These are phyloP conservation scores for Parazoanthus darwini DNA, from an alignment of 92 coral and sea anemone species.

Conservation along the genomic window DNA sequence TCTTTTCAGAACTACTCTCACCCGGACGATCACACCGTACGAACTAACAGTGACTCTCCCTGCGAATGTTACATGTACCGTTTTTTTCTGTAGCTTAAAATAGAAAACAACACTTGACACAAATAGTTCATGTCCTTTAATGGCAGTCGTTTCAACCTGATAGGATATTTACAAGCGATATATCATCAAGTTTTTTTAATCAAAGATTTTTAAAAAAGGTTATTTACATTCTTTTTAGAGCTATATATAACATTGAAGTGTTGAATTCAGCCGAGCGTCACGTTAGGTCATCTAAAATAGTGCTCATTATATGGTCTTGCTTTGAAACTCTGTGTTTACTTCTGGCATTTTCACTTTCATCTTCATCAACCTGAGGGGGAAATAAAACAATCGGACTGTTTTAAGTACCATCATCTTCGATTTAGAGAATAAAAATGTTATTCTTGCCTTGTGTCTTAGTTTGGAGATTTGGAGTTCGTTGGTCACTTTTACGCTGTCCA, in stretches of 20 bases:
- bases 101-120: no score
- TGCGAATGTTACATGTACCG: no score
- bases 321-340: constrained; percentile 44
- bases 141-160: background rate
- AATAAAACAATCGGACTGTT: background rate
- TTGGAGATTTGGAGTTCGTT: no score
- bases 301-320: constrained; percentile 63
- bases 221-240: background rate
- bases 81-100: no score
- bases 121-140: background rate
- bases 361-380: constrained; percentile 54
- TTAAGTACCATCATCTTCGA: no score
- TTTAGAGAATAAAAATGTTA: no score
- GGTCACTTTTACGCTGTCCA: no score
- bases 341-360: constrained; percentile 9
- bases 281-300: constrained; percentile 49
- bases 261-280: background rate
- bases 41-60: no score
- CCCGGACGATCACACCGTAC: no score
- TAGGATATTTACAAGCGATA: background rate
- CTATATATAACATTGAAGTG: no score
- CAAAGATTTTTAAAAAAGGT: background rate
- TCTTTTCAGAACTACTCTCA: no score
- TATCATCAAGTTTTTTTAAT: background rate
- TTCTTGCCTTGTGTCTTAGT: no score